Percentiles rank a stretch among this genome's conserved stretches.
Evolutionary conservation across 2,797 vertebrate genomes (phyloP).

Genomic region (Centropyge bicolor): DNA sequence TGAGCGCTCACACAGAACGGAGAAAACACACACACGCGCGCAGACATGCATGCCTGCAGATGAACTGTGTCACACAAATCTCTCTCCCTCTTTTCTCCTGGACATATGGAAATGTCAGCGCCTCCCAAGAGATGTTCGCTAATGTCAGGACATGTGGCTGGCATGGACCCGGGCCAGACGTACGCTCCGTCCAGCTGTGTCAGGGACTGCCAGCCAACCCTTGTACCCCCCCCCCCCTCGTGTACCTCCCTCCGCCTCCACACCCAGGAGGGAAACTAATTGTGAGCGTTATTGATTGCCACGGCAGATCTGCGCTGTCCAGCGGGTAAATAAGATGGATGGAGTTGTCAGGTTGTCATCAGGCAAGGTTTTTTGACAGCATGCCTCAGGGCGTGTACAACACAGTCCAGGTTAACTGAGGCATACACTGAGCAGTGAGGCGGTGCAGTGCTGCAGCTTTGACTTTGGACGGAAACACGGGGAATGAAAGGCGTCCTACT

Average conservation of each 20-base stretch:
- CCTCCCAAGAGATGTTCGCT: slow-evolving; percentile 74
- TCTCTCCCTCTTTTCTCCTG: slow-evolving; percentile 50
- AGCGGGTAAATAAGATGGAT: slow-evolving; percentile 87
- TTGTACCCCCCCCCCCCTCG: slow-evolving; percentile 15
- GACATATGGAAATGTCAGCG: slow-evolving; percentile 82
- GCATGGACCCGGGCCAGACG: slow-evolving; percentile 69
- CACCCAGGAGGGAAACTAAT: slow-evolving; percentile 82
- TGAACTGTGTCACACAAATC: slow-evolving; percentile 37
- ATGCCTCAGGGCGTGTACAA: slow-evolving; percentile 77
- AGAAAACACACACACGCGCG: slow-evolving; percentile 25
- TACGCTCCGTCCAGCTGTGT: slow-evolving; percentile 82
- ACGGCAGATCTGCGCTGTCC: slow-evolving; percentile 77
- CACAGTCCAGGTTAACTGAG: slow-evolving; percentile 76
- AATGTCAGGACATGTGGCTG: slow-evolving; percentile 85
- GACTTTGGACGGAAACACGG: slow-evolving; percentile 68
- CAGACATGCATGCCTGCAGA: slow-evolving; percentile 18
- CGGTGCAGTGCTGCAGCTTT: slow-evolving; percentile 48
- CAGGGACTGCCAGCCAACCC: slow-evolving; percentile 64
- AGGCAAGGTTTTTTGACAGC: slow-evolving; percentile 79
- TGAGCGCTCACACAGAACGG: slow-evolving; percentile 32
- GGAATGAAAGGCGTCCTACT: slow-evolving; percentile 51
- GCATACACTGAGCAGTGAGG: slow-evolving; percentile 56
- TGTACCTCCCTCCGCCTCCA: slow-evolving; percentile 49
- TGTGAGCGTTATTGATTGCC: slow-evolving; percentile 88
- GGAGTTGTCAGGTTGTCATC: slow-evolving; percentile 87